phyloP scores from a whole-genome alignment of 2,113 vertebrate genomes.

The Plestiodon gilberti region DNA sequence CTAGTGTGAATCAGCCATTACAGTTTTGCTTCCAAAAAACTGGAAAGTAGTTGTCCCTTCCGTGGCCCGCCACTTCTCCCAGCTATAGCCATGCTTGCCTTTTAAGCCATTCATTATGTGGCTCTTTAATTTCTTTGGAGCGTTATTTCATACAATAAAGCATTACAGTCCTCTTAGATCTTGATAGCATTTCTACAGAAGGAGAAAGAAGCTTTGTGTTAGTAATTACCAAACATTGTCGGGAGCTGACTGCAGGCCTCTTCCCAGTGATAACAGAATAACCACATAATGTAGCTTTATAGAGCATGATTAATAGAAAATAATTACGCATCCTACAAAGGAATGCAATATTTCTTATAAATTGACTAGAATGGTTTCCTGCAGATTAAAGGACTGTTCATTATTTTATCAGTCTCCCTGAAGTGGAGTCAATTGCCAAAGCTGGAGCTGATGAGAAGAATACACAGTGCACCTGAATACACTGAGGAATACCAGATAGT shows the following conservation, averaged over 20 bases:
- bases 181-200: constrained; percentile 76
- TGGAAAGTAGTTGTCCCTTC: constrained; percentile 4
- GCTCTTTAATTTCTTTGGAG: constrained; percentile 77
- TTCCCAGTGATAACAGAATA: constrained; percentile 86
- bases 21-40: background rate
- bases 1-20: too few species aligned
- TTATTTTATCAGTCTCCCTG: constrained; percentile 84
- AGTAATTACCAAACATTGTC: constrained; percentile 86
- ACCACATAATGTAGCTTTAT: constrained; percentile 85
- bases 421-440: constrained; percentile 76
- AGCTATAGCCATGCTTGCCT: constrained; percentile 64
- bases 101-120: constrained; percentile 76
- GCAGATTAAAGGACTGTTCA: constrained; percentile 87
- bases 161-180: constrained; percentile 78
- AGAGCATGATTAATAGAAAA: constrained; percentile 89
- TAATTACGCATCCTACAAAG: constrained; percentile 86
- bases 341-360: constrained; percentile 88
- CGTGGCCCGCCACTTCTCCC: fast-evolving
- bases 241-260: constrained; percentile 84
- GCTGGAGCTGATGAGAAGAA: constrained; percentile 72
- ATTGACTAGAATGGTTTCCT: constrained; percentile 86
- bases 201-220: constrained; percentile 83
- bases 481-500: constrained; percentile 78
- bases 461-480: constrained; percentile 28
- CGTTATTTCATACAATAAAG: constrained; percentile 75